phyloP scores from a whole-genome alignment of 2,797 vertebrate genomes.

The Nyctalus aviator region DNA sequence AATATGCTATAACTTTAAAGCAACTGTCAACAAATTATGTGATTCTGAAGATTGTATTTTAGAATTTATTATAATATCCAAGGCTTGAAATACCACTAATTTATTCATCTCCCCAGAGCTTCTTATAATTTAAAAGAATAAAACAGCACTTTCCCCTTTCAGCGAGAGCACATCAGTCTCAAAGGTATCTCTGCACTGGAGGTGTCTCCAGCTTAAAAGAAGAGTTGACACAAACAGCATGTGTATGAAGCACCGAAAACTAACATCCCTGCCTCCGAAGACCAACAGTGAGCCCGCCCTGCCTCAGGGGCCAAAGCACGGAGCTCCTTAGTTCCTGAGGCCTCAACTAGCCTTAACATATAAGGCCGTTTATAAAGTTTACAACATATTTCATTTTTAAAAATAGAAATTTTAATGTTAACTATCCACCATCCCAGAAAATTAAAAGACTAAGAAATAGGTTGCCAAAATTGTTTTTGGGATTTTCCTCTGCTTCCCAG shows the following conservation, averaged over 20 bases:
- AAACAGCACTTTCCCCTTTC: neutral
- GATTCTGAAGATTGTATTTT: neutral
- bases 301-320: neutral
- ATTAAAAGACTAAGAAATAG: neutral
- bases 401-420: neutral
- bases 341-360: neutral
- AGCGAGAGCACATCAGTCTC: neutral
- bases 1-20: neutral
- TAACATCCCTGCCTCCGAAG: neutral
- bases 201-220: neutral
- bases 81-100: neutral
- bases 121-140: conserved; percentile 3
- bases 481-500: neutral
- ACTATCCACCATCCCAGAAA: neutral
- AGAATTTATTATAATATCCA: neutral
- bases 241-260: neutral
- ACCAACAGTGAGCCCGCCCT: neutral
- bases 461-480: neutral
- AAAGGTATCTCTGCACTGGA: neutral
- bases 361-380: neutral
- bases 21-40: neutral
- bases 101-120: neutral
- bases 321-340: neutral
- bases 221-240: neutral
- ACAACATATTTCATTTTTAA: neutral